Evolutionary conservation across 2,113 vertebrate species (phyloP).

Genomic region (Labeo catla): DNA sequence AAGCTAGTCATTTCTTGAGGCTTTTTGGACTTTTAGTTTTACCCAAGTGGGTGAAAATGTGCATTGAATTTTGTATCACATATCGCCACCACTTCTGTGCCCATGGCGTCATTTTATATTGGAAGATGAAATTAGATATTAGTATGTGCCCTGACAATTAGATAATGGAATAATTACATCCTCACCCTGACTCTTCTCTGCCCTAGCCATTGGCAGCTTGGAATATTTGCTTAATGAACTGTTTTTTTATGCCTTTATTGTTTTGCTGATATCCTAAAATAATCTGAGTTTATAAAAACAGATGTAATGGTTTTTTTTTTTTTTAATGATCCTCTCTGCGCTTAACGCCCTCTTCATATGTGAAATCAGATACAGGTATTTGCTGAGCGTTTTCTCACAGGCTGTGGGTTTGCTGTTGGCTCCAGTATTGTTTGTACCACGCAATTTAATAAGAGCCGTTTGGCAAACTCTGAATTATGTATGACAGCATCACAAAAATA

Average conservation of each 20-base stretch:
- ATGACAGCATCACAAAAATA: neutral
- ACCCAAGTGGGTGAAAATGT: constrained; percentile 40
- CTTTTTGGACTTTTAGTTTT: constrained; percentile 57
- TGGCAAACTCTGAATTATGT: too few species aligned
- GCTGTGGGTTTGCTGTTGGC: neutral
- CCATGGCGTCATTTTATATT: constrained; percentile 17
- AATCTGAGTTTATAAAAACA: neutral
- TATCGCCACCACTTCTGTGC: constrained; percentile 17
- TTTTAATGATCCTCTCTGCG: neutral
- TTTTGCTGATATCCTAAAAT: constrained; percentile 48
- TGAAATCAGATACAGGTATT: neutral
- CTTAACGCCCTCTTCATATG: neutral
- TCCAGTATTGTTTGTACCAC: neutral
- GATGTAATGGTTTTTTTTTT: neutral
- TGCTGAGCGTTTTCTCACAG: neutral
- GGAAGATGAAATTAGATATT: constrained; percentile 29
- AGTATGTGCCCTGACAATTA: constrained; percentile 18
- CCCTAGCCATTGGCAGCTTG: neutral
- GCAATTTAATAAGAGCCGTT: neutral
- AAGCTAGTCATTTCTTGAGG: neutral
- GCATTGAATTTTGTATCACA: constrained; percentile 12
- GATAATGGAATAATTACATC: constrained; percentile 43
- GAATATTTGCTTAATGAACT: constrained; percentile 48
- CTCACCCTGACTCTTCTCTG: constrained; percentile 19
- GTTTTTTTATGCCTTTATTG: constrained; percentile 1